Conservation (phyloP, 2,888 invertebrate species). For the Busseola fusca region DNA sequence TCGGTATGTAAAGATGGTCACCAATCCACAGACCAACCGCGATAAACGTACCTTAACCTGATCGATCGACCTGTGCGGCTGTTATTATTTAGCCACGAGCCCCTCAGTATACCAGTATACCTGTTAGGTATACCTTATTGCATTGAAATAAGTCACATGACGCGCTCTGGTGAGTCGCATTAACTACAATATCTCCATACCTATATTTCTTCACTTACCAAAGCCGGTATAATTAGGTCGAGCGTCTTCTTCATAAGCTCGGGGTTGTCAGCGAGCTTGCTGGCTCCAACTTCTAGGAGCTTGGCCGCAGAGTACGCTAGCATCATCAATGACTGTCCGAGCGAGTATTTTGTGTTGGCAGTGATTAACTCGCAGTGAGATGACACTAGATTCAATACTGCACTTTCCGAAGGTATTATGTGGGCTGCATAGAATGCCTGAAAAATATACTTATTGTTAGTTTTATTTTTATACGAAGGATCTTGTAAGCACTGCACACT, state of each 20-base stretch:
- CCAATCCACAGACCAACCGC: too few species aligned
- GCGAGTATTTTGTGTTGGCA: slow-evolving; percentile 79
- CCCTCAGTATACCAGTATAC: too few species aligned
- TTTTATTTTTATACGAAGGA: too few species aligned
- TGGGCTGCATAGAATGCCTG: slow-evolving; percentile 93
- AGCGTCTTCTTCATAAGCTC: slow-evolving; percentile 90
- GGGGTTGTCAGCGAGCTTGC: slow-evolving; percentile 88
- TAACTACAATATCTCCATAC: too few species aligned
- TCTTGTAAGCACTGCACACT: too few species aligned
- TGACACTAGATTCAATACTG: slow-evolving; percentile 92
- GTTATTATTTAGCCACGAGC: too few species aligned
- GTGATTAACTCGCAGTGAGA: slow-evolving; percentile 85
- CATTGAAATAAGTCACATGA: not conserved
- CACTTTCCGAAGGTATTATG: slow-evolving; percentile 95
- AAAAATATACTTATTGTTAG: not conserved
- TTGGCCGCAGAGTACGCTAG: slow-evolving; percentile 83
- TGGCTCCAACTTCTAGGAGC: slow-evolving; percentile 81
- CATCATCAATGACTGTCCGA: slow-evolving; percentile 83
- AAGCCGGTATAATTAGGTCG: slow-evolving; percentile 92
- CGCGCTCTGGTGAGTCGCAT: too few species aligned
- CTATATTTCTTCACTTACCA: slow-evolving; percentile 81
- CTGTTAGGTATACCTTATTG: too few species aligned
- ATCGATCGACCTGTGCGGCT: too few species aligned
- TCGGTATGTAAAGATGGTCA: too few species aligned
- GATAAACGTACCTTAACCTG: too few species aligned